Base-by-base conservation (phyloP, 2,113 vertebrate species). In the Brienomyrus brachyistius region DNA sequence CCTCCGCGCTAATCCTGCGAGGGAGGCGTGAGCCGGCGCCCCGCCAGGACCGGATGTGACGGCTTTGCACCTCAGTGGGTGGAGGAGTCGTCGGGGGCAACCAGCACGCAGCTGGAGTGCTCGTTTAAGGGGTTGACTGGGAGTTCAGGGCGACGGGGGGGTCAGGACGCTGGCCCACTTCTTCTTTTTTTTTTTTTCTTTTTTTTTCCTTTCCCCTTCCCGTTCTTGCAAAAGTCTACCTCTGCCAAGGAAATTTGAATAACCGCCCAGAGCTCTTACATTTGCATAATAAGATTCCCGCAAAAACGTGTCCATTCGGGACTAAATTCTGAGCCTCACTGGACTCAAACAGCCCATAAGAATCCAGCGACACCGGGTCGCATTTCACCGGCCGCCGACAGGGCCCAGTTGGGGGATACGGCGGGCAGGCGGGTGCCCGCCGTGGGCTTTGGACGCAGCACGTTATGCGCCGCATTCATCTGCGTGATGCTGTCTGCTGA, bases 401-500 rank as follows among this genome's bases (percentile, higher is more conserved):
- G 96, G 96, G 96, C 96, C 0, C 62, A 95, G 95, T 7, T 15
- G 23, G 17, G 27, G 48, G 17, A 8, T 51, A 3, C n/a, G 2
- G n/a, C n/a, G 11, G 51, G 27, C 85, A 7, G 47, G 50, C 50
- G 27, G 96, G 95, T 95, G 96, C 95, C 96, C 95, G 96, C 94
- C 96, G 96, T 96, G 96, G 96, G 96, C 95, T 97, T 95, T 96
- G 95, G 96, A 95, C 96, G 95, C 95, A 4, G 50, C 31, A 2
- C 52, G 95, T 95, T 96, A 97, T 96, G 95, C 95, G 9, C 95
- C 94, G 96, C 95, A 96, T 96, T 97, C 95, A 96, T 97, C 96
- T 96, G 95, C 96, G 96, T 96, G 95, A 95, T 95, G 96, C 96
- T 96, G 96, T 96, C 96, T 96, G 95, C 94, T 96, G 95, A 94